phyloP scores from a whole-genome alignment of 53 echinoderm and acorn worm genomes.

The Pentamera pediparva region DNA sequence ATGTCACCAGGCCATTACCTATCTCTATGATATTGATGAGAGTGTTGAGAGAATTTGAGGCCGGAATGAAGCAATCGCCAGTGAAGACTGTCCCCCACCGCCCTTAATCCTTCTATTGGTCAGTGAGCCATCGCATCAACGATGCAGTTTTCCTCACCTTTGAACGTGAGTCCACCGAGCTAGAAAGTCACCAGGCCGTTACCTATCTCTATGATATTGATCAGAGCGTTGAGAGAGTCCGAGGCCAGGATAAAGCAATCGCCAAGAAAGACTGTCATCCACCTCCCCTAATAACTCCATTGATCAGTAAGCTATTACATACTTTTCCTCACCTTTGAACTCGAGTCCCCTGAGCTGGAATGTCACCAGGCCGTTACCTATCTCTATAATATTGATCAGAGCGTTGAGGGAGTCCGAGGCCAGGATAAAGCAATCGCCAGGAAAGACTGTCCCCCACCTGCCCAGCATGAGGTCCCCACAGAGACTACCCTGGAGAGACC shows the following conservation, averaged over 20 bases:
- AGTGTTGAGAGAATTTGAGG: slow-evolving; percentile 65
- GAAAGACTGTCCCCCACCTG: slow-evolving; percentile 78
- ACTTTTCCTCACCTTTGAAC: slow-evolving; percentile 76
- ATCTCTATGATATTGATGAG: slow-evolving; percentile 61
- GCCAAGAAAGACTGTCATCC: background rate
- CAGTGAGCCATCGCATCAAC: too few relatives aligned
- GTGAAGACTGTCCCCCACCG: slow-evolving; percentile 54
- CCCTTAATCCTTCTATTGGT: slow-evolving; percentile 43
- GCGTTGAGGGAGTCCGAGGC: slow-evolving; percentile 98
- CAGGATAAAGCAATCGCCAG: slow-evolving; percentile 93
- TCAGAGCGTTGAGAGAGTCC: too few relatives aligned
- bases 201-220: too few relatives aligned
- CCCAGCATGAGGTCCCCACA: slow-evolving; percentile 92
- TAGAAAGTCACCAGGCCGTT: too few relatives aligned
- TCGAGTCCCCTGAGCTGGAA: slow-evolving; percentile 95
- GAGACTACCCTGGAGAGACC: slow-evolving; percentile 89
- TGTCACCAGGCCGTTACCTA: slow-evolving; percentile 89
- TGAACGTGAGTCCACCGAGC: too few relatives aligned
- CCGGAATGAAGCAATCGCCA: slow-evolving; percentile 61
- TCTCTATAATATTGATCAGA: slow-evolving; percentile 85
- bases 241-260: background rate
- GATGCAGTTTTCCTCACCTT: too few relatives aligned
- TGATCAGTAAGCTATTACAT: background rate
- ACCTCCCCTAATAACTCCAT: background rate
- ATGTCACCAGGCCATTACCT: too few relatives aligned